Percentiles rank a stretch among this genome's conserved stretches.
These are phyloP conservation scores for Drosophila mettleri DNA, from an alignment of 2,888 invertebrate genomes.

Conservation along the genomic window DNA sequence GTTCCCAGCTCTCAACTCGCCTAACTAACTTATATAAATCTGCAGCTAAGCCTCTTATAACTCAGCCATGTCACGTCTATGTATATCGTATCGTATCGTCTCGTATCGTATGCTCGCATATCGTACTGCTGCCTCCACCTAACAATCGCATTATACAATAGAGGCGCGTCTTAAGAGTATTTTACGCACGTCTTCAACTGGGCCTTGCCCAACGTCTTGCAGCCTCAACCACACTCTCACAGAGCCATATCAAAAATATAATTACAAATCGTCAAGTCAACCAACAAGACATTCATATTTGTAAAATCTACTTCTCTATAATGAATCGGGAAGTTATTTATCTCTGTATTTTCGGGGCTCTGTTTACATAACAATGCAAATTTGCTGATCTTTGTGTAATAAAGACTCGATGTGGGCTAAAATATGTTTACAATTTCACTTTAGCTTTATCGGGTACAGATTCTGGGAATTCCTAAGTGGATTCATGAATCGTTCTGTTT, in stretches of 20 bases:
- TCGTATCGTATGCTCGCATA: slow-evolving; percentile 18
- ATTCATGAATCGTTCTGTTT: slow-evolving; percentile 8
- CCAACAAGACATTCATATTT: background rate
- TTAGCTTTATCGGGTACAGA: slow-evolving; percentile 6
- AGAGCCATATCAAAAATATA: background rate
- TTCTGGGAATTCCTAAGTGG: slow-evolving; percentile 4
- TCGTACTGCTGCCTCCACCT: slow-evolving; percentile 20
- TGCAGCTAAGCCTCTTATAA: slow-evolving; percentile 49
- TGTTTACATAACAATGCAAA: background rate
- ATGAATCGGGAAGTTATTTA: background rate
- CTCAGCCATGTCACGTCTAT: slow-evolving; percentile 61
- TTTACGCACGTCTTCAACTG: slow-evolving; percentile 38
- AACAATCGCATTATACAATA: slow-evolving; percentile 41
- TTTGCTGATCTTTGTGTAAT: background rate
- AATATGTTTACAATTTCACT: slow-evolving; percentile 14
- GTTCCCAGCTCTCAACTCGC: slow-evolving; percentile 1
- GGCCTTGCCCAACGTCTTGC: slow-evolving; percentile 40
- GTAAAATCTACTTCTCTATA: background rate
- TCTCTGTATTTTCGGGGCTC: background rate
- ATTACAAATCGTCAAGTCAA: background rate
- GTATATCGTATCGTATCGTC: slow-evolving; percentile 15
- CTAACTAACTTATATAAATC: slow-evolving; percentile 65
- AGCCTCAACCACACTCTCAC: slow-evolving; percentile 8
- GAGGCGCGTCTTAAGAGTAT: slow-evolving; percentile 35
- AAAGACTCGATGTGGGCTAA: background rate